Percentiles rank a stretch among this genome's conserved stretches.
phyloP scores from a whole-genome alignment of 2,113 vertebrate genomes.

The Atractosteus spatula region DNA sequence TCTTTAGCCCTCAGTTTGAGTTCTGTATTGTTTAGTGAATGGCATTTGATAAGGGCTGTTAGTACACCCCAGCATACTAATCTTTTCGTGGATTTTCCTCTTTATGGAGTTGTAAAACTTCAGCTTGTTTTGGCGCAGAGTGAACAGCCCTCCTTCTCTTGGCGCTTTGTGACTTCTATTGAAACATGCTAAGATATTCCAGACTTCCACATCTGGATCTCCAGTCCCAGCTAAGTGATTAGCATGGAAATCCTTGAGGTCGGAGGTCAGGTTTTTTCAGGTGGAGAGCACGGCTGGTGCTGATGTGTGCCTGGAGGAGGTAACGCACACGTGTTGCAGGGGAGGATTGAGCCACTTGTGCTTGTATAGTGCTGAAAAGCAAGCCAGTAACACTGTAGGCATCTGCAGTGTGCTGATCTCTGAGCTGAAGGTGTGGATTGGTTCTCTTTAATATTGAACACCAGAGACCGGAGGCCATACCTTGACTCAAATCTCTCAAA shows the following conservation, averaged over 20 bases:
- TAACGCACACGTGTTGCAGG: too few relatives aligned
- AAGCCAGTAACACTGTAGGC: too few relatives aligned
- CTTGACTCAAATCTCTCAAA: too few relatives aligned
- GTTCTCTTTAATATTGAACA: too few relatives aligned
- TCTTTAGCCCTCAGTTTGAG: not conserved
- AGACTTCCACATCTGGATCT: slow-evolving; percentile 3
- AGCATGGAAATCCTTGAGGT: slow-evolving; percentile 26
- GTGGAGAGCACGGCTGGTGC: not conserved
- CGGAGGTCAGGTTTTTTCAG: slow-evolving; percentile 26
- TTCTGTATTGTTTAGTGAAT: slow-evolving; percentile 7
- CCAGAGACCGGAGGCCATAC: too few relatives aligned
- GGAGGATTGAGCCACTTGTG: too few relatives aligned
- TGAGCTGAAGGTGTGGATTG: too few relatives aligned
- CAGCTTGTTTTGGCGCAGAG: slow-evolving; percentile 17
- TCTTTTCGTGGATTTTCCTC: not conserved
- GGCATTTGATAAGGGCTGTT: not conserved
- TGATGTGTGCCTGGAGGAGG: not conserved
- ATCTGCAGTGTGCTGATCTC: too few relatives aligned
- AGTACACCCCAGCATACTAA: not conserved
- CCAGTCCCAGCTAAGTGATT: slow-evolving; percentile 20
- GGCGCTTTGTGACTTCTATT: slow-evolving; percentile 16
- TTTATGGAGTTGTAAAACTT: slow-evolving; percentile 9
- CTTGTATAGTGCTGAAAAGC: too few relatives aligned
- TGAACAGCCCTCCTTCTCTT: slow-evolving; percentile 1
- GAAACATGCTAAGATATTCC: slow-evolving; percentile 21